Percentiles rank a stretch among this genome's conserved stretches.
phyloP scores from a whole-genome alignment of 2,113 vertebrate species.

The Chunga burmeisteri region DNA sequence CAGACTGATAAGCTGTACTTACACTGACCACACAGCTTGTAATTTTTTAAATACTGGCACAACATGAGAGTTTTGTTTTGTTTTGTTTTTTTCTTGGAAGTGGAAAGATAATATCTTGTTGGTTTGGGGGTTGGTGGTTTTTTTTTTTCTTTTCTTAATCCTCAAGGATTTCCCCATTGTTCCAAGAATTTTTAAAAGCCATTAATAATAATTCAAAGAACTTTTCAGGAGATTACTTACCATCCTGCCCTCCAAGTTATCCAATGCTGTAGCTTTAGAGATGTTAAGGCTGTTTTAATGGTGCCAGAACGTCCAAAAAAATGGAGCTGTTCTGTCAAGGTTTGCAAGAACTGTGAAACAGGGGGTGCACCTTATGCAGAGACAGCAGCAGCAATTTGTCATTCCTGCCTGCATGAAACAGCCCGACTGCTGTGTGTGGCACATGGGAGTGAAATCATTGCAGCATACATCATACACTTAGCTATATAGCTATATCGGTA shows the following conservation, averaged over 20 bases:
- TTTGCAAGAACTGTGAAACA: not conserved
- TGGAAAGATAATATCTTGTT: not conserved
- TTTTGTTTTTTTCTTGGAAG: not conserved
- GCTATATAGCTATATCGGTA: fast-evolving
- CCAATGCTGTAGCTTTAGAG: not conserved
- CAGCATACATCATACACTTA: fast-evolving
- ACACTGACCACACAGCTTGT: not conserved
- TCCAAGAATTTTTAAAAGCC: not conserved
- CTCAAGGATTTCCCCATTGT: not conserved
- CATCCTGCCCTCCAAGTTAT: not conserved
- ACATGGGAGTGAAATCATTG: not conserved
- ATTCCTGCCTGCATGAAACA: not conserved
- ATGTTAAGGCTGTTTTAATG: not conserved
- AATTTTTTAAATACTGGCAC: not conserved
- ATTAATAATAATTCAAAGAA: not conserved
- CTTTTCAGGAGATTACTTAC: not conserved
- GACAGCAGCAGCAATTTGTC: not conserved
- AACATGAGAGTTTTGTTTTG: not conserved
- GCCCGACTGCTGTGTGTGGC: not conserved
- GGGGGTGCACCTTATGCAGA: not conserved
- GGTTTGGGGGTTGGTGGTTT: not conserved
- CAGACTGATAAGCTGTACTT: not conserved
- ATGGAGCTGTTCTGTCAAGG: not conserved
- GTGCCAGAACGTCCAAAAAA: not conserved
- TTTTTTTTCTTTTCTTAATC: not conserved